Percentiles rank a stretch among this genome's conserved stretches.
phyloP scores from a whole-genome alignment of 1,140 invertebrate genomes.

The Meloidogyne exigua region DNA sequence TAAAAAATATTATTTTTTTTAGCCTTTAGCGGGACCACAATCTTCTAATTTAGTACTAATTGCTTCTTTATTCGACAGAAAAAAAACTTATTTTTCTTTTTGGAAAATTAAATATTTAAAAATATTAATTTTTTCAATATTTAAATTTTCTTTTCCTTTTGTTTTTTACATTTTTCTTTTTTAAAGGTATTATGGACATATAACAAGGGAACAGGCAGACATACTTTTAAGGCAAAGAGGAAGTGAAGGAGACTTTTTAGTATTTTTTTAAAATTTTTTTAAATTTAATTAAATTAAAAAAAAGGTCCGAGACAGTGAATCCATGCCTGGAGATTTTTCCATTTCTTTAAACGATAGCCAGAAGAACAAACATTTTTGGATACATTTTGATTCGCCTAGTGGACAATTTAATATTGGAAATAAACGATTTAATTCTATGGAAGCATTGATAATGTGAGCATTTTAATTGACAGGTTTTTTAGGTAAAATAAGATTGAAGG shows the following conservation, averaged over 20 bases:
- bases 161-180: neutral
- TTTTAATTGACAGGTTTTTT: no score
- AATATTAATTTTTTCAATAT: neutral
- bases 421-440: conserved; percentile 89
- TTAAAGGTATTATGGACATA: conserved; percentile 77
- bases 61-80: no score
- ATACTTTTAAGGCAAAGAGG: conserved; percentile 86
- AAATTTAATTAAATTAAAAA: conserved; percentile 72
- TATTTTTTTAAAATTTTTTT: conserved; percentile 93
- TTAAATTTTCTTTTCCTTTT: neutral
- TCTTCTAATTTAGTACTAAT: no score
- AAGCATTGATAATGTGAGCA: conserved; percentile 78
- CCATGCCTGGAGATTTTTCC: conserved; percentile 92
- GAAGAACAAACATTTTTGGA: conserved; percentile 97
- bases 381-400: conserved; percentile 86
- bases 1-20: no score
- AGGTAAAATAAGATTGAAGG: neutral
- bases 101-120: neutral
- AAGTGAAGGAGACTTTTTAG: conserved; percentile 94
- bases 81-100: no score
- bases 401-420: conserved; percentile 87
- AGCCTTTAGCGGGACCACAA: no score
- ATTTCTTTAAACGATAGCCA: conserved; percentile 94
- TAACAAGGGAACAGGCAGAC: conserved; percentile 91
- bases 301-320: conserved; percentile 15